These are phyloP conservation scores for Lottia scabra DNA, from an alignment of 2,888 invertebrate genomes.

Conservation along the genomic window DNA sequence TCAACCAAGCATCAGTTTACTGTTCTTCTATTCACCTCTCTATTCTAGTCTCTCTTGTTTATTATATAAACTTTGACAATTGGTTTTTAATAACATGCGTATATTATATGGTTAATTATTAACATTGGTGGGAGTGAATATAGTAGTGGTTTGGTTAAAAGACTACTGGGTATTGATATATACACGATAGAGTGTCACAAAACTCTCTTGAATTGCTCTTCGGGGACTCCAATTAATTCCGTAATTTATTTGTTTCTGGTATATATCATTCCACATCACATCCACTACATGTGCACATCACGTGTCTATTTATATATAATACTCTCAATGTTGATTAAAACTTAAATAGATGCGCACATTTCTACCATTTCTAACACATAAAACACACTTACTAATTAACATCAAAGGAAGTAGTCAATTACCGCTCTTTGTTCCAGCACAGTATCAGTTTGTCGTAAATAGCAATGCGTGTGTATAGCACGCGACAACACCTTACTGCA, in stretches of 20 bases:
- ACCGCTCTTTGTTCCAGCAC: neutral
- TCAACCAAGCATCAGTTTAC: neutral
- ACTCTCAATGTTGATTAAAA: neutral
- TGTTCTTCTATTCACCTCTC: no score
- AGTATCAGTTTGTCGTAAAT: neutral
- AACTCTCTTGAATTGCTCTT: no score
- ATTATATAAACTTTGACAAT: neutral
- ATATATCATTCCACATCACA: no score
- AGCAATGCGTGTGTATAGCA: neutral
- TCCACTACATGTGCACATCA: neutral
- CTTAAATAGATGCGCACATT: slow-evolving; percentile 2
- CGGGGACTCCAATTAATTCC: no score
- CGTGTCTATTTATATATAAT: neutral
- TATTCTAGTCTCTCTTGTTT: neutral
- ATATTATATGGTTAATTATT: no score
- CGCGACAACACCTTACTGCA: neutral
- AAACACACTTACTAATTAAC: neutral
- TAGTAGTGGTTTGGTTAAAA: no score
- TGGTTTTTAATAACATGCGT: neutral
- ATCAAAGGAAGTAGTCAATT: neutral
- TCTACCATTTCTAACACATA: neutral
- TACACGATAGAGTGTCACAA: no score
- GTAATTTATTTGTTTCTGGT: no score
- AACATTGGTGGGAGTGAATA: no score
- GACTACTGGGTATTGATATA: no score